A percentile compares a stretch with the other conserved stretches of the same genome.
These are phyloP conservation scores for Drosophila jambulina DNA, from an alignment of 1,140 invertebrate genomes.

Conservation along the genomic window DNA sequence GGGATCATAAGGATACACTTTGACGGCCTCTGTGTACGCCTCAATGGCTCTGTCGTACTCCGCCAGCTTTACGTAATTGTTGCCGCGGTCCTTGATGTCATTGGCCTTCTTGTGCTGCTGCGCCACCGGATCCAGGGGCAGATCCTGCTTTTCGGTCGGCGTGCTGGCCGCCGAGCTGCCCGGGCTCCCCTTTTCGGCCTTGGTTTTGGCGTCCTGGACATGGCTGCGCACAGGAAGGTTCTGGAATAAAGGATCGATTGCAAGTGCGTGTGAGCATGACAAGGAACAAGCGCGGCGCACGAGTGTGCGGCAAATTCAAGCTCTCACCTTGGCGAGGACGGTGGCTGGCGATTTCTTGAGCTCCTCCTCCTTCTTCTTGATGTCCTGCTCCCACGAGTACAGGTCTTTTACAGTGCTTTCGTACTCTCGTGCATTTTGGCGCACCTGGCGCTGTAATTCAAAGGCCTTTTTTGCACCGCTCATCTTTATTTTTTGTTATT, in stretches of 20 bases:
- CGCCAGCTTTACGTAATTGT: constrained; percentile 91
- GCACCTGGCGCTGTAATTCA: constrained; percentile 89
- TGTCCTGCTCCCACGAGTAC: constrained; percentile 93
- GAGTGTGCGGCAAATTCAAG: constrained; percentile 13
- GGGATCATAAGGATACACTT: constrained; percentile 91
- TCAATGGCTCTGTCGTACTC: constrained; percentile 92
- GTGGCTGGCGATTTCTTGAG: constrained; percentile 55
- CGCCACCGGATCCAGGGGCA: constrained; percentile 58
- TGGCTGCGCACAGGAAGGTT: constrained; percentile 63
- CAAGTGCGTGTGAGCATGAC: neutral
- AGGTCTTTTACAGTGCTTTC: constrained; percentile 91
- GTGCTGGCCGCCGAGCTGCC: constrained; percentile 46
- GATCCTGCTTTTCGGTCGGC: constrained; percentile 72
- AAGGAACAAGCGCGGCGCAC: neutral
- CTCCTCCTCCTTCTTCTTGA: constrained; percentile 91
- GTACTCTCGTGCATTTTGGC: constrained; percentile 91
- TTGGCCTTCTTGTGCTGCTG: constrained; percentile 85
- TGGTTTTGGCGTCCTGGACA: constrained; percentile 19
- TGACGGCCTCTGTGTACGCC: constrained; percentile 92
- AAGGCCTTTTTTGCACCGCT: constrained; percentile 85
- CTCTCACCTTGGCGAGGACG: constrained; percentile 54
- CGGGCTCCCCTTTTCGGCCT: constrained; percentile 15
- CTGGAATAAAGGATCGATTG: constrained; percentile 23
- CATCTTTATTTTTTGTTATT: constrained; percentile 11
- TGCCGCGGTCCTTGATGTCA: constrained; percentile 89